phyloP scores from a whole-genome alignment of 2,113 vertebrate genomes.

The Nothoprocta perdicaria region DNA sequence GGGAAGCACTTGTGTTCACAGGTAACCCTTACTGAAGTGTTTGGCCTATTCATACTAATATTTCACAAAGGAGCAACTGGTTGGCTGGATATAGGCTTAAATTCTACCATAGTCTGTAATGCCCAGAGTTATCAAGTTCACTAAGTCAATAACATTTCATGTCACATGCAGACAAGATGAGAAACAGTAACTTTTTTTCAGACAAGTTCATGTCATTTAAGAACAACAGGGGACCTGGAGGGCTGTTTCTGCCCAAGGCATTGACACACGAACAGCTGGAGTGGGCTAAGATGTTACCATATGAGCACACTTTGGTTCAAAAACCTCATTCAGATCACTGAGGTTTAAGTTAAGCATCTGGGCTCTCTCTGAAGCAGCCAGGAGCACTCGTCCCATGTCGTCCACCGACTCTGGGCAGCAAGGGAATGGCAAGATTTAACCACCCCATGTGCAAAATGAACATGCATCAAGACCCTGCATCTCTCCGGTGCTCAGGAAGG shows the following conservation, averaged over 20 bases:
- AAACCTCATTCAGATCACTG: neutral
- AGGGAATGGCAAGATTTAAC: neutral
- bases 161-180: neutral
- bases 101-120: neutral
- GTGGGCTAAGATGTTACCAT: neutral
- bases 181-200: neutral
- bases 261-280: neutral
- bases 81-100: neutral
- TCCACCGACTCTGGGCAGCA: neutral
- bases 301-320: neutral
- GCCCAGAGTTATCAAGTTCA: too few relatives aligned
- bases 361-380: neutral
- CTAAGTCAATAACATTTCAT: neutral
- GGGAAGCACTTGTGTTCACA: neutral
- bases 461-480: fast-evolving
- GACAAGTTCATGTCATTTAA: neutral
- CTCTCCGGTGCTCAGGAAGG: neutral
- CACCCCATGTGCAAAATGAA: neutral
- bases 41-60: neutral
- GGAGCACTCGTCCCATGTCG: neutral
- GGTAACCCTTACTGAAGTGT: neutral
- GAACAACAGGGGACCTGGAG: neutral
- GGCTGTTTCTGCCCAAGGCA: neutral
- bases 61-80: neutral
- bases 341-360: neutral